A percentile compares a stretch with the other conserved stretches of the same genome.
phyloP scores from a whole-genome alignment of 2,797 vertebrate genomes.

The Chromis chromis region DNA sequence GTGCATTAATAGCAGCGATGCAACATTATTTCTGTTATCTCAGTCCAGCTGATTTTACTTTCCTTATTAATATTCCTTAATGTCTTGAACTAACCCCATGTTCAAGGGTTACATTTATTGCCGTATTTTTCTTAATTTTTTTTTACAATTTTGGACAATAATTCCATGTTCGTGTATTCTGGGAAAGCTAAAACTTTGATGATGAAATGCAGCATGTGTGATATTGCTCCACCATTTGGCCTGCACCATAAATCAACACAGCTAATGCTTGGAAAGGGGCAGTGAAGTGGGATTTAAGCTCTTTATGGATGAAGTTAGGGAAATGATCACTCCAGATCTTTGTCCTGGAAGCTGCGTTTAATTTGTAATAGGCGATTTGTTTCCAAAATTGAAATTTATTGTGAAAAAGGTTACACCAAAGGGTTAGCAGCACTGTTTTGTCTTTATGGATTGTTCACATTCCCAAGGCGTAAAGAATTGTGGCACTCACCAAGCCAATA shows the following conservation, averaged over 20 bases:
- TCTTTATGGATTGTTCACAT: conserved; percentile 30
- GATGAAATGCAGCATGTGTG: conserved; percentile 63
- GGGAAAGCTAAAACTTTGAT: conserved; percentile 54
- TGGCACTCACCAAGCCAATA: background rate
- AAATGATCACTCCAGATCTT: conserved; percentile 56
- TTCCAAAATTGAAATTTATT: conserved; percentile 41
- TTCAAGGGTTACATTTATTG: conserved; percentile 14
- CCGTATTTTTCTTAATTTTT: conserved; percentile 18
- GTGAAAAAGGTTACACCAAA: conserved; percentile 22
- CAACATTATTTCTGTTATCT: conserved; percentile 12
- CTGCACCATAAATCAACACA: conserved; percentile 67
- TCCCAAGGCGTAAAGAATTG: conserved; percentile 20
- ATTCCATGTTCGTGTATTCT: conserved; percentile 35
- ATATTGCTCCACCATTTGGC: conserved; percentile 58
- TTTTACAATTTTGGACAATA: conserved; percentile 21
- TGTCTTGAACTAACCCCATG: background rate
- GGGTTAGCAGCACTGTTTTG: conserved; percentile 50
- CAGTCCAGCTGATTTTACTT: conserved; percentile 31
- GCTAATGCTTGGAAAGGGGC: conserved; percentile 63
- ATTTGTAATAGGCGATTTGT: conserved; percentile 38
- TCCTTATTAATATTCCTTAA: conserved; percentile 16
- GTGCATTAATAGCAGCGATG: conserved; percentile 7
- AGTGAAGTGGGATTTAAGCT: conserved; percentile 62
- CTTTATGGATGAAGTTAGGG: conserved; percentile 53
- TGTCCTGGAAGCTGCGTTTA: conserved; percentile 36